phyloP scores from a whole-genome alignment of 2,113 vertebrate genomes.

The Lanius ludovicianus region DNA sequence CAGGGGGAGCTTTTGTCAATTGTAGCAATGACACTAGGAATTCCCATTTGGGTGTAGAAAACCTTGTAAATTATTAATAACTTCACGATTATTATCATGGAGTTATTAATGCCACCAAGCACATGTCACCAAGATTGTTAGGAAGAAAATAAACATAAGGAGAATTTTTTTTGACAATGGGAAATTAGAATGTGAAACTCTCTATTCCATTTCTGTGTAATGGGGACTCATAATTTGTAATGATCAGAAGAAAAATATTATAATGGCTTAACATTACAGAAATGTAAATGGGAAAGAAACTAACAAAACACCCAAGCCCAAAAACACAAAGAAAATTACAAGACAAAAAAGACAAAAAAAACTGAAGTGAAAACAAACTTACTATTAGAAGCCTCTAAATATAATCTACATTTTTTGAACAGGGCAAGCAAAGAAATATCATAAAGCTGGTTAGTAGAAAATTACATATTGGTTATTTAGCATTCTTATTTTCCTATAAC shows the following conservation, averaged over 20 bases:
- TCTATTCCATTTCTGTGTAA: not conserved
- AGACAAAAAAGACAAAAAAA: not conserved
- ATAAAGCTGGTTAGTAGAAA: not conserved
- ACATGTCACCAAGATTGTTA: not conserved
- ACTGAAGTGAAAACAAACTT: not conserved
- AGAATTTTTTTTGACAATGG: not conserved
- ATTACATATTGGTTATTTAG: not conserved
- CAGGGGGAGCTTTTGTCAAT: not conserved
- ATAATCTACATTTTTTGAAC: not conserved
- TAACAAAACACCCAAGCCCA: not conserved
- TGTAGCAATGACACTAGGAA: not conserved
- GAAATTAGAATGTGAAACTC: not conserved
- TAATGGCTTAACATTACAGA: not conserved
- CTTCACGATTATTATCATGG: not conserved
- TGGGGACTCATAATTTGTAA: not conserved
- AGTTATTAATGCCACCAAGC: too few relatives aligned
- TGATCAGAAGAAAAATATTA: not conserved
- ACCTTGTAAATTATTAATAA: not conserved
- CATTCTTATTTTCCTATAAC: not conserved
- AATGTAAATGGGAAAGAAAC: not conserved
- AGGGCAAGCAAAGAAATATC: not conserved
- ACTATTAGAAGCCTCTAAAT: not conserved
- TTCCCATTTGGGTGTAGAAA: not conserved
- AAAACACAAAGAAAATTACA: not conserved
- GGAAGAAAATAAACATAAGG: conserved; percentile 12